These are phyloP conservation scores for Atherinomorus stipes DNA, from an alignment of 2,113 vertebrate genomes.

Conservation along the genomic window DNA sequence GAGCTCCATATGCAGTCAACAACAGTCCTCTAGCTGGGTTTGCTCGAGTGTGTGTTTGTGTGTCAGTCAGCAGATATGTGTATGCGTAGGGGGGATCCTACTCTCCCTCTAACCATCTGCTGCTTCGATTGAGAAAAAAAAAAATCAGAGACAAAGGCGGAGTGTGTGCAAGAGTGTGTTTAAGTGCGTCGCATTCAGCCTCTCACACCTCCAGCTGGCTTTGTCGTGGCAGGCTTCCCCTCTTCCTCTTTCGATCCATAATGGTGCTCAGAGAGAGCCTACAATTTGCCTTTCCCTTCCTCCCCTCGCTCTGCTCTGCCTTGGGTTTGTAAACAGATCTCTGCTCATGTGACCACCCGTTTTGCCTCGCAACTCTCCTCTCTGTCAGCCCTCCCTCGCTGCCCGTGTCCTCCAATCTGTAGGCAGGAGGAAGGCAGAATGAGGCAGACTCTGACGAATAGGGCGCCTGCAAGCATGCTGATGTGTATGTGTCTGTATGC, in stretches of 20 bases:
- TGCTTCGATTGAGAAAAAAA: slow-evolving; percentile 66
- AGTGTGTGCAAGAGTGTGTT: slow-evolving; percentile 41
- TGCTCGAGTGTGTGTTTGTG: slow-evolving; percentile 60
- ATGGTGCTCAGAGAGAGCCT: slow-evolving; percentile 57
- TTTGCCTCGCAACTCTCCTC: slow-evolving; percentile 87
- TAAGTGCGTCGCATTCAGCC: slow-evolving; percentile 55
- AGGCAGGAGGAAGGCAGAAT: slow-evolving; percentile 74
- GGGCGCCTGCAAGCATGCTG: slow-evolving; percentile 65
- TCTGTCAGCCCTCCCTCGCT: slow-evolving; percentile 73
- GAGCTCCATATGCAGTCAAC: slow-evolving; percentile 66
- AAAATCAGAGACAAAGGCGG: slow-evolving; percentile 70
- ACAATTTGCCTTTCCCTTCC: slow-evolving; percentile 50
- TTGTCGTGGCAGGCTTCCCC: slow-evolving; percentile 73
- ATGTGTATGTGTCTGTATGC: slow-evolving; percentile 57
- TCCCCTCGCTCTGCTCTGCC: slow-evolving; percentile 65
- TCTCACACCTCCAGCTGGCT: slow-evolving; percentile 75
- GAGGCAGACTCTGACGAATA: slow-evolving; percentile 72
- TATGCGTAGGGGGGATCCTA: slow-evolving; percentile 65
- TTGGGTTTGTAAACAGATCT: slow-evolving; percentile 89
- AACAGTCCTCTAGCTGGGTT: slow-evolving; percentile 64
- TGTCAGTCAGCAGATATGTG: slow-evolving; percentile 52
- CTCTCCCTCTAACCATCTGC: slow-evolving; percentile 82
- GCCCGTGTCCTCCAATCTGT: slow-evolving; percentile 74
- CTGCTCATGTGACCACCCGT: slow-evolving; percentile 86
- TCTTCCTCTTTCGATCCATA: slow-evolving; percentile 65